phyloP scores from a whole-genome alignment of 2,797 vertebrate species.

The Peromyscus melanophrys region DNA sequence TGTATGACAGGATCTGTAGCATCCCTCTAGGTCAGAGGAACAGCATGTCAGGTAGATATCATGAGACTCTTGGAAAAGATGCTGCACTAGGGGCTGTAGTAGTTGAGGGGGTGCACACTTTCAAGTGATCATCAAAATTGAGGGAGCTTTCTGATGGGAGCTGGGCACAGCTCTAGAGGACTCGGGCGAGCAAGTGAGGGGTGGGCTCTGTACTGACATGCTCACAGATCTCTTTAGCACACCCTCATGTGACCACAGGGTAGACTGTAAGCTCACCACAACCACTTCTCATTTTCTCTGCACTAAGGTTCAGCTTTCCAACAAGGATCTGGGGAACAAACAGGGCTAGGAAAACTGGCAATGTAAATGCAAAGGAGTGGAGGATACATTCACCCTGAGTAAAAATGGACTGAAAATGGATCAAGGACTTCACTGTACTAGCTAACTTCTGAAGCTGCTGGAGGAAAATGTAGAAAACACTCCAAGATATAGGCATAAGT shows the following conservation, averaged over 20 bases:
- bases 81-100: background rate
- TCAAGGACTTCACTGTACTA: background rate
- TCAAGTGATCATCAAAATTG: background rate
- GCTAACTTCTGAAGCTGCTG: background rate
- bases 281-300: background rate
- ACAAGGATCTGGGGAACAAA: background rate
- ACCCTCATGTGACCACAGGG: background rate
- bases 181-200: background rate
- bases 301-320: background rate
- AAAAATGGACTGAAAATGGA: background rate
- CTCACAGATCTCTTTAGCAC: background rate
- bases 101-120: background rate
- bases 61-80: background rate
- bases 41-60: background rate
- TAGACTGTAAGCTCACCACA: too few relatives aligned
- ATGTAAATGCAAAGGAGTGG: background rate
- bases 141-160: background rate
- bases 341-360: background rate
- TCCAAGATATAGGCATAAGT: background rate
- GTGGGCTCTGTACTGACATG: background rate
- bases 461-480: background rate
- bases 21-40: background rate
- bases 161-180: background rate
- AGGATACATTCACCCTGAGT: background rate
- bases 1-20: background rate